These are phyloP conservation scores for Eucera pruinosa DNA, from an alignment of 2,888 invertebrate genomes.

Conservation along the genomic window DNA sequence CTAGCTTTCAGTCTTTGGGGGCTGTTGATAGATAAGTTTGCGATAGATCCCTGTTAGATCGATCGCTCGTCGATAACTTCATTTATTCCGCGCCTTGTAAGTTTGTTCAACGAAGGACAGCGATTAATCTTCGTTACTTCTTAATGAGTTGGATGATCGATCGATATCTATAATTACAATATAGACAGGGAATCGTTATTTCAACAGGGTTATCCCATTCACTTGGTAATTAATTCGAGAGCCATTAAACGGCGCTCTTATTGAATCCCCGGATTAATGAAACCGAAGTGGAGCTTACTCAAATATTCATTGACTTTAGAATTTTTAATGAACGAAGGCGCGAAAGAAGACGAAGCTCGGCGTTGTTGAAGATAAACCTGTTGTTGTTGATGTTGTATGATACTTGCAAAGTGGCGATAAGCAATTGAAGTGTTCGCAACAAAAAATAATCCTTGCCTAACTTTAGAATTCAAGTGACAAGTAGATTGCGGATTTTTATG, in stretches of 20 bases:
- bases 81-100: not conserved
- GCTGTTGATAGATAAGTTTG: constrained; percentile 5
- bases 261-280: not conserved
- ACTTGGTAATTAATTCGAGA: not conserved
- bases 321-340: no score
- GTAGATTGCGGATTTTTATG: no score
- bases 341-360: no score
- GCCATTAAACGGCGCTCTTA: not conserved
- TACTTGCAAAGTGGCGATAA: no score
- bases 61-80: not conserved
- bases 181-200: not conserved
- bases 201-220: not conserved
- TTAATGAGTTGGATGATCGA: not conserved
- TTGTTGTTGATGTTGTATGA: no score
- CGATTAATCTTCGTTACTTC: constrained; percentile 12
- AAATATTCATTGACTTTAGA: constrained; percentile 14
- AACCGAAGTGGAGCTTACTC: not conserved
- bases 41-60: not conserved
- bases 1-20: not conserved
- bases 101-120: not conserved
- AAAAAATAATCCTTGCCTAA: no score
- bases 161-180: constrained; percentile 8
- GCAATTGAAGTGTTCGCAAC: no score
- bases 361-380: not conserved
- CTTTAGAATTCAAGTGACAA: no score